Evolutionary conservation across 2,888 invertebrate genomes (phyloP), one percentile per base, ranked within the genome.

Genomic region (Xestia sexstrigata): DNA sequence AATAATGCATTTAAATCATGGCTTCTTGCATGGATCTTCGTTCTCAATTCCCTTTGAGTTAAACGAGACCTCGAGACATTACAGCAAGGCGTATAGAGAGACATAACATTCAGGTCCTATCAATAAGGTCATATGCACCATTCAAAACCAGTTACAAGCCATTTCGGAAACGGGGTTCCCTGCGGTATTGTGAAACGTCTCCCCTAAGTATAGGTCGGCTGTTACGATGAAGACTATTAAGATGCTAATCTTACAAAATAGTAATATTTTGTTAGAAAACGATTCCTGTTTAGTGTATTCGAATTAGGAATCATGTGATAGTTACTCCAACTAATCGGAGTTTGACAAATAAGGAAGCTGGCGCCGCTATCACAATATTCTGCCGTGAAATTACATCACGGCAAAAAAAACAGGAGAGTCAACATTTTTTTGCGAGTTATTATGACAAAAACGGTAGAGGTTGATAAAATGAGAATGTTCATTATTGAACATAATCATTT

Each of bases 121-220:
- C 17, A 52, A 52, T 79, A 74, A 23, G 4, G 65, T 26, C 13
- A 0, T 49, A n/a, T 23, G 17, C 15, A 1, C 23, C 17, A 42
- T 13, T 81, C 35, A 58, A 17, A 81, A 78, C 55, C 65, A 42
- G 75, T 81, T 47, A 26, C 15, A 17, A n/a, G 1, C 8, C 20
- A 52, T 65, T 26, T 26, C n/a, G 35, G n/a, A 58, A 74, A 26
- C 74, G 7, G 20, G 20, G 55, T 65, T 81, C 20, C 8, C 7
- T 78, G 13, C 5, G n/a, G 17, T 13, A 73, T 81, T 81, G 45
- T 35, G 26, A 35, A 30, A 17, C 11, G 1, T 71, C 49, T 52
- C 26, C 72, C 77, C 35, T 79, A 52, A 35, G 5, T 8, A 35
- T 20, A 17, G 15, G 15, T 23, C 2, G 30, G 17, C 7, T 49